Evolutionary conservation across 2,113 vertebrate species (phyloP), one percentile per base, ranked within the genome.

Genomic region (Sciurus niger): DNA sequence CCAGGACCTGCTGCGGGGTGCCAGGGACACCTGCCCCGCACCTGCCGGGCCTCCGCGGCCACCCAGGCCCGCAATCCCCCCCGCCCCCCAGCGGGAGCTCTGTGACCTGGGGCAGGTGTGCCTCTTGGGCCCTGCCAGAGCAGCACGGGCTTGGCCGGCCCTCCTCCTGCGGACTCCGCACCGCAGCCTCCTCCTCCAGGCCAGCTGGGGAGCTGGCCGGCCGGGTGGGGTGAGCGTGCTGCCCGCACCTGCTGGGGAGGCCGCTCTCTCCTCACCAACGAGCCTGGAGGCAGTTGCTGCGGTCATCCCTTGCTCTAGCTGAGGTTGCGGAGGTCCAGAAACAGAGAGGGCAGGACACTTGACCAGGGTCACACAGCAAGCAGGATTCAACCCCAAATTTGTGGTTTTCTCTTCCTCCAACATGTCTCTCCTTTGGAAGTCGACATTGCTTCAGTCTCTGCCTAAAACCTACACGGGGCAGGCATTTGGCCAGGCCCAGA

Each of bases 1-100:
- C 86, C 55, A 37, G 60, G 93, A 58, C 14, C 25, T 30, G 78
- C 89, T 1, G 20, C 22, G 25, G 28, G 95, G 37, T 65, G 85
- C 37, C 74, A 12, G 63, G 77, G 91, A 94, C 97, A 87, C 96
- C 96, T 96, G 95, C 68, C 58, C 73, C 18, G 13, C 95, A 89
- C 96, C 96, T 85, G 96, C 77, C 92, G 48, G 43, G 28, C 63
- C 78, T 70, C 40, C 34, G 60, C 76, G 40, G 40, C 40, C 40
- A 40, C 40, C 40, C 11, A 51, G 51, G 51, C 51, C 51, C 7
- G 55, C 55, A 40, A 40, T 4, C 14, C 20, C 79, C 83, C 30
- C 0, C 0, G 28, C 88, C 17, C n/a, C 40, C 55, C 0, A 10
- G 37, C 10, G 55, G 37, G 74, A 8, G 55, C 53, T 90, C 80